Base-by-base conservation (phyloP, 2,113 vertebrate genomes). In the Chionodraco myersi region DNA sequence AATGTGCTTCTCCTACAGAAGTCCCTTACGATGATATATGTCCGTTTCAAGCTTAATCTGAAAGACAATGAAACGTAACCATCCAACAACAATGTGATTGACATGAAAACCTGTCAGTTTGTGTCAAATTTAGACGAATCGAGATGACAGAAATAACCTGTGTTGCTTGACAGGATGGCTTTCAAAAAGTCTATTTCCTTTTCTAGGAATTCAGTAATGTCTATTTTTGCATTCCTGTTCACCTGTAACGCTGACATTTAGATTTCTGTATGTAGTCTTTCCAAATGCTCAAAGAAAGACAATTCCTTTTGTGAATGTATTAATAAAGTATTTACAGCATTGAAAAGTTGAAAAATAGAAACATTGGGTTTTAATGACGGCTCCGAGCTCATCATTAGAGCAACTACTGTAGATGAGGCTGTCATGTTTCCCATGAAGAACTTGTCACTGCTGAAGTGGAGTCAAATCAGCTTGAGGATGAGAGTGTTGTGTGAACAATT, bases 401-500 rank as follows among this genome's bases (percentile, higher is more conserved):
- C 56, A 65, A 70, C 66, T 16, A 67, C 30, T 30, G 36, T 41
- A 30, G 26, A 62, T 72, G 57, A 74, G 62, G 26, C 30, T 68
- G 72, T 68, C 56, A 52, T 59, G 34, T 18, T 77, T 82, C 73
- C 11, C 5, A 57, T 21, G 6, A 57, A 61, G 12, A 73, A 77
- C 61, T 12, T 77, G 72, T 83, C 45, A 53, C 58, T 65, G 58
- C 80, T 65, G 26, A 76, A 75, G 58, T 79, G 58, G 54, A 76
- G 57, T 84, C 53, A 78, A 70, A 86, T 88, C 69, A 80, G 64
- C 62, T 66, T 87, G 72, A 76, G 80, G 84, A 79, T 71, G 67
- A 60, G 23, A 71, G 75, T 4, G 3, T 77, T 75, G 41, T 67
- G 72, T 76, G 75, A 87, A 82, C 83, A 82, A 88, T 80, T 76